phyloP scores from a whole-genome alignment of 2,113 vertebrate species.

The Suricata suricatta region DNA sequence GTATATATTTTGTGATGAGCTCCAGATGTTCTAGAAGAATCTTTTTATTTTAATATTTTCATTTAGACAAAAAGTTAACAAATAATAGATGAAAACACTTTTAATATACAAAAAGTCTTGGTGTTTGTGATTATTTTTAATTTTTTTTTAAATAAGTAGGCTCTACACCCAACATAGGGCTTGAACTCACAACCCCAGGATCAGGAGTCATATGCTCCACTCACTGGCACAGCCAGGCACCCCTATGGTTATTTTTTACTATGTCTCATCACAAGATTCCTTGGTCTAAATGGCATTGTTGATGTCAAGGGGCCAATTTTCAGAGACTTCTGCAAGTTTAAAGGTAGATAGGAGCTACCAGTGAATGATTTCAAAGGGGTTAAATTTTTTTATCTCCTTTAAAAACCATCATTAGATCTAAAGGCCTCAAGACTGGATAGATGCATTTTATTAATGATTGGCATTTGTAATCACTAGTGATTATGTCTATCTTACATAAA shows the following conservation, averaged over 20 bases:
- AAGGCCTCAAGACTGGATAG: not conserved
- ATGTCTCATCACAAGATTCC: not conserved
- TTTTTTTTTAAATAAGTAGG: too few species aligned
- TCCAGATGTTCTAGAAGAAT: not conserved
- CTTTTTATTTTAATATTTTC: constrained; percentile 9
- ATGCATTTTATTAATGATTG: not conserved
- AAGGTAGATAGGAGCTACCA: not conserved
- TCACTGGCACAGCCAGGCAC: too few species aligned
- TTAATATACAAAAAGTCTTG: not conserved
- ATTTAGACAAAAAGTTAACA: not conserved
- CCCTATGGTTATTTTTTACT: not conserved
- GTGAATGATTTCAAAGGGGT: not conserved
- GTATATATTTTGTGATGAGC: not conserved
- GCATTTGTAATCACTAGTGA: not conserved
- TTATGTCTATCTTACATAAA: not conserved
- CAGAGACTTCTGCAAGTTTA: not conserved
- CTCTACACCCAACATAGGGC: too few species aligned
- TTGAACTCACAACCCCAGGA: too few species aligned
- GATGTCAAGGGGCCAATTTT: not conserved
- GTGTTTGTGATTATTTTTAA: not conserved
- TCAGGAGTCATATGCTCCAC: too few species aligned
- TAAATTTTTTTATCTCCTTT: not conserved
- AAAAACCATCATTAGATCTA: not conserved
- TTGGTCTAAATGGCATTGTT: not conserved
- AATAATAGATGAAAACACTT: not conserved